Conservation (phyloP, 1,140 invertebrate species). For the Coboldia fuscipes region DNA sequence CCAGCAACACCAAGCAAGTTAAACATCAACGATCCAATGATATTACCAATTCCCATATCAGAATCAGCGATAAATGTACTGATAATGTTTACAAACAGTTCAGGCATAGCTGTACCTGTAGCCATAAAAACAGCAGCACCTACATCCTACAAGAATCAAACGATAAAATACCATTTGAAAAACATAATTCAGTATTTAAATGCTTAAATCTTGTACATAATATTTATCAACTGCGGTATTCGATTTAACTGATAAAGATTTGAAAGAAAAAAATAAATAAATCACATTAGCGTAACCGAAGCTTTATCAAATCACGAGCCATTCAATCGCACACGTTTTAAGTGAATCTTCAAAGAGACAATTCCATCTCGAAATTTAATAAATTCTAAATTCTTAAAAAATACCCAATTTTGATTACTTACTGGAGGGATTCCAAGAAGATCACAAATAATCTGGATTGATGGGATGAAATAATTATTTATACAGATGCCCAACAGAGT, state of each 20-base stretch:
- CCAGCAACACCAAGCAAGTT: conserved; percentile 64
- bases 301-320: neutral
- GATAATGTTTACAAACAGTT: conserved; percentile 70
- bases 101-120: conserved; percentile 61
- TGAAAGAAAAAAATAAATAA: neutral
- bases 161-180: no score
- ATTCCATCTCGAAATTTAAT: neutral
- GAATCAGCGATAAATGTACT: conserved; percentile 50
- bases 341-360: neutral
- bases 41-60: conserved; percentile 49
- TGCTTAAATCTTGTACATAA: neutral
- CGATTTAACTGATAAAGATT: neutral
- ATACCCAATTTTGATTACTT: neutral
- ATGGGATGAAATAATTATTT: neutral
- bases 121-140: conserved; percentile 76
- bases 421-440: neutral
- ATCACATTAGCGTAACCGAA: neutral
- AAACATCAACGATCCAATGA: conserved; percentile 67
- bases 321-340: neutral
- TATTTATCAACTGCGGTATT: neutral
- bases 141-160: no score
- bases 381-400: neutral
- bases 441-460: neutral
- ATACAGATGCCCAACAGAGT: neutral
- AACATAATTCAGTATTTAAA: neutral